A percentile compares a stretch with the other conserved stretches of the same genome.
These are phyloP conservation scores for Bembecia ichneumoniformis DNA, from an alignment of 2,888 invertebrate genomes.

Conservation along the genomic window DNA sequence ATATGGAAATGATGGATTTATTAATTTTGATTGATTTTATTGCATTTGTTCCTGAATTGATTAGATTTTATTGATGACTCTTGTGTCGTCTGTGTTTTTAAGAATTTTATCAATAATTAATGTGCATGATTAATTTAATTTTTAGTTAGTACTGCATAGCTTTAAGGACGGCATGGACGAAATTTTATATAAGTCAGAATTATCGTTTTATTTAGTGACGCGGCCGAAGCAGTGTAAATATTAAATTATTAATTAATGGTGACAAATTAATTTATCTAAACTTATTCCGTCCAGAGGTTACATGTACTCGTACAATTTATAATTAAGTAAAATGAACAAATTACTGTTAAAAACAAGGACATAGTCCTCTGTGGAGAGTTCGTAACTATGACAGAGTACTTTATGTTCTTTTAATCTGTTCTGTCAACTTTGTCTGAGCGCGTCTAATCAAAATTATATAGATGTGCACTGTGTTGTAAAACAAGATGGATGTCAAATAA, in stretches of 20 bases:
- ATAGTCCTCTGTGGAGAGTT: too few species aligned
- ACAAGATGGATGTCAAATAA: too few species aligned
- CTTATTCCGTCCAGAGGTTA: constrained; percentile 1
- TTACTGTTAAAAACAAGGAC: too few species aligned
- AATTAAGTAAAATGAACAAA: constrained; percentile 8
- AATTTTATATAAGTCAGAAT: constrained; percentile 10
- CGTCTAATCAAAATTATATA: too few species aligned
- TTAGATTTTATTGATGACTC: constrained; percentile 63
- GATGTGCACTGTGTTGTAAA: too few species aligned
- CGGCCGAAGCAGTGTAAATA: constrained; percentile 24
- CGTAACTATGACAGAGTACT: too few species aligned
- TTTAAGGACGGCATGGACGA: constrained; percentile 48
- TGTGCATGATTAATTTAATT: constrained; percentile 59
- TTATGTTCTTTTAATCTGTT: too few species aligned
- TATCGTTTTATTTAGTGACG: constrained; percentile 3
- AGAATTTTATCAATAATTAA: constrained; percentile 49
- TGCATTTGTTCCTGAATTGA: constrained; percentile 73
- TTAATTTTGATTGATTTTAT: constrained; percentile 67
- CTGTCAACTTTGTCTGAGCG: too few species aligned
- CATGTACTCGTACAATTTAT: not conserved
- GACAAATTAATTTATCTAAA: constrained; percentile 17
- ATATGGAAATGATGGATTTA: constrained; percentile 44
- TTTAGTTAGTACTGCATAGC: constrained; percentile 31
- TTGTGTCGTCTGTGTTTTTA: constrained; percentile 42
- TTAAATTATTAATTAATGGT: constrained; percentile 16